These are phyloP conservation scores for Heliconius charithonia DNA, from an alignment of 2,888 invertebrate species.

Conservation along the genomic window DNA sequence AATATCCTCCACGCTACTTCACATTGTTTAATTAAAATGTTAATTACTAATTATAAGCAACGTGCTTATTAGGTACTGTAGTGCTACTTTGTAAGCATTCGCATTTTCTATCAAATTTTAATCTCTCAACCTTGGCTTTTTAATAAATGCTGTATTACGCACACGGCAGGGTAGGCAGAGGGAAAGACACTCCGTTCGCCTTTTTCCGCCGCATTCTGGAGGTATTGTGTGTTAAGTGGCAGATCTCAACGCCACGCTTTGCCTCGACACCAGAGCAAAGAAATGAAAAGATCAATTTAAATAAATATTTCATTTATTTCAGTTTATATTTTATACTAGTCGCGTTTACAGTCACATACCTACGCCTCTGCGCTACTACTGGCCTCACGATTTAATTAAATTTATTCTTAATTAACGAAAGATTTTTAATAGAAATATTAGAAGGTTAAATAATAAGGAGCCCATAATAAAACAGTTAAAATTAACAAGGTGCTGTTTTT, in stretches of 20 bases:
- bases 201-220: too few species aligned
- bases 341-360: too few species aligned
- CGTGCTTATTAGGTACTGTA: slow-evolving; percentile 8
- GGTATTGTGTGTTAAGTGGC: too few species aligned
- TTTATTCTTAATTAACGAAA: slow-evolving; percentile 47
- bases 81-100: not conserved
- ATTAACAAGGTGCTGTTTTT: slow-evolving; percentile 80
- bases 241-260: too few species aligned
- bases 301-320: too few species aligned
- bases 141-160: slow-evolving; percentile 25
- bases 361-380: too few species aligned
- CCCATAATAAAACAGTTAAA: slow-evolving; percentile 76
- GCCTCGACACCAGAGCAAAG: too few species aligned
- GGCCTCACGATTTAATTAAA: not conserved
- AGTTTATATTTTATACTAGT: too few species aligned
- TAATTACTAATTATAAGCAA: slow-evolving; percentile 38
- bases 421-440: slow-evolving; percentile 57
- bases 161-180: too few species aligned
- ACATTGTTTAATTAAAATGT: slow-evolving; percentile 27
- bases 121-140: slow-evolving; percentile 7
- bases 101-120: slow-evolving; percentile 5
- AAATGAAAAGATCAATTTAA: too few species aligned
- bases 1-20: slow-evolving; percentile 7
- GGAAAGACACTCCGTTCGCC: too few species aligned
- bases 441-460: slow-evolving; percentile 67